Conservation (phyloP, 2,113 vertebrate species). For the Pollimyrus isidori region DNA sequence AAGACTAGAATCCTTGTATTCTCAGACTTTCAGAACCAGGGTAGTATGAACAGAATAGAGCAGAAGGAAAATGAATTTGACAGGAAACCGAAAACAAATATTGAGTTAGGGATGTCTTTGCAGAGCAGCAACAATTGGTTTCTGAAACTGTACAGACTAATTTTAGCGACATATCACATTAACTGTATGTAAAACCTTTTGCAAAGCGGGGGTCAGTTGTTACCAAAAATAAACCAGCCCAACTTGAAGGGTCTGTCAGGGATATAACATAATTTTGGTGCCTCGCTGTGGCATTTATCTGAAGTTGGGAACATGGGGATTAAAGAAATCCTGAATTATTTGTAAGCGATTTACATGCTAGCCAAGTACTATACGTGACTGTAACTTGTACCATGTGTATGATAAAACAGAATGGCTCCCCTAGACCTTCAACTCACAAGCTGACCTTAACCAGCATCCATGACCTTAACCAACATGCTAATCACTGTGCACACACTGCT, state of each 20-base stretch:
- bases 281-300: not conserved
- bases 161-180: not conserved
- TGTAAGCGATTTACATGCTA: not conserved
- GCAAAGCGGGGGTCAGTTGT: not conserved
- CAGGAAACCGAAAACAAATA: not conserved
- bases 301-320: not conserved
- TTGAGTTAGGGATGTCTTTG: not conserved
- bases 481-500: not conserved
- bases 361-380: not conserved
- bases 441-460: not conserved
- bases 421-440: not conserved
- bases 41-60: not conserved
- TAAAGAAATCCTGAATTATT: not conserved
- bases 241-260: not conserved
- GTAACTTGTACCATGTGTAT: not conserved
- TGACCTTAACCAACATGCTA: not conserved
- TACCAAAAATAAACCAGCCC: not conserved
- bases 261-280: not conserved
- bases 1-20: not conserved
- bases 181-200: not conserved
- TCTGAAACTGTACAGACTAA: not conserved
- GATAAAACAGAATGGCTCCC: not conserved
- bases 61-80: not conserved
- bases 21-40: not conserved
- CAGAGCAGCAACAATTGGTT: not conserved